Evolutionary conservation across 2,888 invertebrate species (phyloP).

Genomic region (Calameuta pallipes): DNA sequence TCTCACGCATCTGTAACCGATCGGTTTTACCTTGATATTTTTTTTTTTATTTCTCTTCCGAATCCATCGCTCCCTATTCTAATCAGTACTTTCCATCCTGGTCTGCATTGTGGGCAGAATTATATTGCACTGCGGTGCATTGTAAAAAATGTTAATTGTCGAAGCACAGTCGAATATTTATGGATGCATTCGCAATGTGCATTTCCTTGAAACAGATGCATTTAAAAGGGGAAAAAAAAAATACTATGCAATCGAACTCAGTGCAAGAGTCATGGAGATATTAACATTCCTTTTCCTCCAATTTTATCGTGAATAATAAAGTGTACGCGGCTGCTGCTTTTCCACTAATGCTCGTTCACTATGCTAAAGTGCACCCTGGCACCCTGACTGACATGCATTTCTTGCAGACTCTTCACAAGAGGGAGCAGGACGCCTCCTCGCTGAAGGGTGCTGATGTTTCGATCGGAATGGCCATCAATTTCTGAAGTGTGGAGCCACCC

Average conservation of each 20-base stretch:
- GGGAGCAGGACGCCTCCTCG: not conserved
- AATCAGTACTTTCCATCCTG: not conserved
- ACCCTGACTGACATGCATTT: not conserved
- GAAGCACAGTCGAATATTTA: not conserved
- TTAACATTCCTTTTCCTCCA: not conserved
- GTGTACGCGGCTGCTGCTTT: not conserved
- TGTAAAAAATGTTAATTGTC: not conserved
- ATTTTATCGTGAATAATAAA: not conserved
- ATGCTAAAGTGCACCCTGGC: not conserved
- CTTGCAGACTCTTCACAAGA: not conserved
- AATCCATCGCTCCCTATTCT: not conserved
- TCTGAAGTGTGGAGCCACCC: not conserved
- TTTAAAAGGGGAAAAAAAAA: not conserved
- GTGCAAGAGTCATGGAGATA: not conserved
- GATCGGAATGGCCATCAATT: not conserved
- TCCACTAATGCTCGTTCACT: not conserved
- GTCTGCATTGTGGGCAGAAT: not conserved
- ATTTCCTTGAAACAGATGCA: not conserved
- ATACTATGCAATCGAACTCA: not conserved
- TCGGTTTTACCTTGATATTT: not conserved
- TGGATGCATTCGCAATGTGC: not conserved
- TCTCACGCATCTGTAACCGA: not conserved
- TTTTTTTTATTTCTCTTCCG: not conserved
- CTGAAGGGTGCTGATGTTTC: not conserved
- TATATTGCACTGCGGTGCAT: not conserved